These are phyloP conservation scores for Spodoptera exigua DNA, from an alignment of 2,888 invertebrate genomes.

Conservation along the genomic window DNA sequence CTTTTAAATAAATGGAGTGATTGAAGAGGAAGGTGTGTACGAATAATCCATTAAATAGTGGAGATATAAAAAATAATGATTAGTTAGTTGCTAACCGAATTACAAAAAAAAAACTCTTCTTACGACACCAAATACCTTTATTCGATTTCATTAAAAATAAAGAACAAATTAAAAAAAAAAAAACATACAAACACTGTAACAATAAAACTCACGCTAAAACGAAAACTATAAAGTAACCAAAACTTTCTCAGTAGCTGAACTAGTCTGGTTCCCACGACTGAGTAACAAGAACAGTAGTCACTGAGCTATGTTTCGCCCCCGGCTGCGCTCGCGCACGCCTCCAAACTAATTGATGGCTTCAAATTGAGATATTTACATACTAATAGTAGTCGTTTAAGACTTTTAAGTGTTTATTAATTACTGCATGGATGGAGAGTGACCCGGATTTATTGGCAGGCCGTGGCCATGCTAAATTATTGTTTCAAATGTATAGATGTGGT, in stretches of 20 bases:
- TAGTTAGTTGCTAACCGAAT: too few relatives aligned
- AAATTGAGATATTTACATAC: slow-evolving; percentile 58
- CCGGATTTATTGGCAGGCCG: neutral
- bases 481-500: too few relatives aligned
- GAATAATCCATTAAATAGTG: too few relatives aligned
- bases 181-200: neutral
- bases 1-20: too few relatives aligned
- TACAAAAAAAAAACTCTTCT: too few relatives aligned
- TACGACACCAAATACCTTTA: too few relatives aligned
- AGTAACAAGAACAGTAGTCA: slow-evolving; percentile 65
- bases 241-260: slow-evolving; percentile 38
- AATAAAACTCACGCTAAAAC: neutral
- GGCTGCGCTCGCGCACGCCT: slow-evolving; percentile 52
- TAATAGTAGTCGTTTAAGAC: slow-evolving; percentile 45
- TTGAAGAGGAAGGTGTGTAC: too few relatives aligned
- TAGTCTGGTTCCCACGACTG: slow-evolving; percentile 64
- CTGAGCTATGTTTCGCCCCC: slow-evolving; percentile 52
- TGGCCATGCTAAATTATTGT: too few relatives aligned
- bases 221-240: slow-evolving; percentile 6
- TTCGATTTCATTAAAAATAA: too few relatives aligned
- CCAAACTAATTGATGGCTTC: slow-evolving; percentile 54
- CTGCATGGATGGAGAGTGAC: neutral
- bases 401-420: slow-evolving; percentile 39
- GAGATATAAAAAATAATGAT: too few relatives aligned
- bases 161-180: neutral